These are phyloP conservation scores for Varecia variegata DNA, from an alignment of 2,797 vertebrate genomes.

Conservation along the genomic window DNA sequence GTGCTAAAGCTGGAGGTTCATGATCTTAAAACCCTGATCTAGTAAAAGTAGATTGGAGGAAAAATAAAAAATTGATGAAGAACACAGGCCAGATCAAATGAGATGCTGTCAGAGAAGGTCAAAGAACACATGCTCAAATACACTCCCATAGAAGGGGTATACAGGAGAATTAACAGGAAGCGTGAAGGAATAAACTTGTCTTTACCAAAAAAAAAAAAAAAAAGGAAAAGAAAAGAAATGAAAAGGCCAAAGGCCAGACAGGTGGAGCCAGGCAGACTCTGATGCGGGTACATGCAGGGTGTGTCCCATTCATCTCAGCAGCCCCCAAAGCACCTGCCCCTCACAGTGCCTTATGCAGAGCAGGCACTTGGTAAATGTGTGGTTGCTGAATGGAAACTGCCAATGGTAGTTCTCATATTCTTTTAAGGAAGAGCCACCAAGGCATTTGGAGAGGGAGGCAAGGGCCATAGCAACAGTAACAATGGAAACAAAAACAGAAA, in stretches of 20 bases:
- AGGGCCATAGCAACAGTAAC: conserved; percentile 18
- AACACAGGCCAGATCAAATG: conserved; percentile 66
- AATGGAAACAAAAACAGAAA: not conserved
- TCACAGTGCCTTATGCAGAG: not conserved
- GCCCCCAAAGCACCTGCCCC: not conserved
- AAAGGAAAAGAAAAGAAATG: not conserved
- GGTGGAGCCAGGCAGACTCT: conserved; percentile 7
- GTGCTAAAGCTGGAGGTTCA: conserved; percentile 43
- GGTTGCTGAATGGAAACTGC: conserved; percentile 33
- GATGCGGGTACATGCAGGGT: conserved; percentile 14
- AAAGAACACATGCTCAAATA: conserved; percentile 61
- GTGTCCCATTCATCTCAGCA: not conserved
- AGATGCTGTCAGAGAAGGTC: conserved; percentile 38
- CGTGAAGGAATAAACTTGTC: not conserved
- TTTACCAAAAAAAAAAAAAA: not conserved
- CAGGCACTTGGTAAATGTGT: conserved; percentile 36
- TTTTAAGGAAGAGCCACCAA: conserved; percentile 58
- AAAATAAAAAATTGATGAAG: conserved; percentile 48
- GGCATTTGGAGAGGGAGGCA: conserved; percentile 39
- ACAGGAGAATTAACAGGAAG: not conserved
- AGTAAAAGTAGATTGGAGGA: not conserved
- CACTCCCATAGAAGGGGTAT: not conserved
- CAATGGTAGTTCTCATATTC: conserved; percentile 57
- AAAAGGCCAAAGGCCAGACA: not conserved
- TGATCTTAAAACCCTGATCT: conserved; percentile 38